Conservation (phyloP, 1,140 invertebrate genomes). For the Cyrtorhinus lividipennis region DNA sequence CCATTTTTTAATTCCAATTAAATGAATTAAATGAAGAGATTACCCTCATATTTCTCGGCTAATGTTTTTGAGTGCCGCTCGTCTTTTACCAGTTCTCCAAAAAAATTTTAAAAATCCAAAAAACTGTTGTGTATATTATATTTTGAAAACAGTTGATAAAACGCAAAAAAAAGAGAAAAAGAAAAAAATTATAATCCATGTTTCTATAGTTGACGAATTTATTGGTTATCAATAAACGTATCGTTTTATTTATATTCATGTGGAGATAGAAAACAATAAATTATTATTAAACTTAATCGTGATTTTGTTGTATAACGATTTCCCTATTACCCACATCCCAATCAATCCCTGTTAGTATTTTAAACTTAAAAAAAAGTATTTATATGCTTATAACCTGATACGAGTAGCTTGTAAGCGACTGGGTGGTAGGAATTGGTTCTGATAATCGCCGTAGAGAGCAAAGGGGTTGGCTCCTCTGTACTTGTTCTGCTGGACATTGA, state of each 20-base stretch:
- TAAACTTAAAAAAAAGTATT: too few relatives aligned
- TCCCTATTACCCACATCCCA: too few relatives aligned
- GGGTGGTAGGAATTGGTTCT: too few relatives aligned
- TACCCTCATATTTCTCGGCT: background rate
- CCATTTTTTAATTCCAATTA: too few relatives aligned
- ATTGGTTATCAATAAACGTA: slow-evolving; percentile 7
- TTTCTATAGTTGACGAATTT: slow-evolving; percentile 10
- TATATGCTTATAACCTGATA: too few relatives aligned
- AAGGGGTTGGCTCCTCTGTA: too few relatives aligned
- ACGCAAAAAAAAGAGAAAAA: background rate
- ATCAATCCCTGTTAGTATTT: too few relatives aligned
- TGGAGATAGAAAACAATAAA: slow-evolving; percentile 2
- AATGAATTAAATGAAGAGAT: background rate
- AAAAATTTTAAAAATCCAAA: background rate
- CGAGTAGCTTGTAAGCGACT: too few relatives aligned
- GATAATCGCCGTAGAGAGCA: too few relatives aligned
- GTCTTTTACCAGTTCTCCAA: slow-evolving; percentile 1
- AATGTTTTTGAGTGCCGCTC: background rate
- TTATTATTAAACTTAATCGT: slow-evolving; percentile 8
- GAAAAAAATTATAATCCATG: slow-evolving; percentile 2
- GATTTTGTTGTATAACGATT: too few relatives aligned
- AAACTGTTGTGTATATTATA: slow-evolving; percentile 10
- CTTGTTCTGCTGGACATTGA: too few relatives aligned
- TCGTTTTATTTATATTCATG: slow-evolving; percentile 7
- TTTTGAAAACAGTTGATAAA: slow-evolving; percentile 1